phyloP scores from a whole-genome alignment of 1,140 invertebrate genomes.

The Gryllus bimaculatus region DNA sequence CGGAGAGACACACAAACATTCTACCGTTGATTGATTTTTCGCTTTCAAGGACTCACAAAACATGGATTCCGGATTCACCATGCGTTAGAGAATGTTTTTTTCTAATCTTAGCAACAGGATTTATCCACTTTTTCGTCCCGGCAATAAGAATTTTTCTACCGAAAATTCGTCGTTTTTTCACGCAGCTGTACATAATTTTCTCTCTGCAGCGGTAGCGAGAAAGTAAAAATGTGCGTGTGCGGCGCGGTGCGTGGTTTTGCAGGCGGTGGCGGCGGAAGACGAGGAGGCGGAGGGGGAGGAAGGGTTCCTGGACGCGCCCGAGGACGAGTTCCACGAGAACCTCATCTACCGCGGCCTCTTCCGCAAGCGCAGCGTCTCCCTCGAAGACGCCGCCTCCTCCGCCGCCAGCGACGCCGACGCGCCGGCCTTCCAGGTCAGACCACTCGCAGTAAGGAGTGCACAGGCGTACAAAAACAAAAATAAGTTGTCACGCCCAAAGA shows the following conservation, averaged over 20 bases:
- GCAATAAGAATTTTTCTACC: too few relatives aligned
- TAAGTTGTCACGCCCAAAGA: too few relatives aligned
- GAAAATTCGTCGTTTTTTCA: too few relatives aligned
- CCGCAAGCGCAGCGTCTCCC: slow-evolving; percentile 28
- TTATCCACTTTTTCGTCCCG: too few relatives aligned
- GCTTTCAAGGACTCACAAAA: too few relatives aligned
- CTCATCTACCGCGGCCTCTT: slow-evolving; percentile 60
- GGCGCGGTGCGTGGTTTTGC: slow-evolving; percentile 7
- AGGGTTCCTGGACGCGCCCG: slow-evolving; percentile 31
- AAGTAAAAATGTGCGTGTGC: background rate
- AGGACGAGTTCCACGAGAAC: slow-evolving; percentile 63
- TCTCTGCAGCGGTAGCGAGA: too few relatives aligned
- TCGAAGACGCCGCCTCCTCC: slow-evolving; percentile 26
- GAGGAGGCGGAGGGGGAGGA: slow-evolving; percentile 2
- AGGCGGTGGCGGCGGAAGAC: slow-evolving; percentile 20
- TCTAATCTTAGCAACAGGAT: too few relatives aligned
- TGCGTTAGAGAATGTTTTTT: too few relatives aligned
- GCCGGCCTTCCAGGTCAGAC: slow-evolving; percentile 8
- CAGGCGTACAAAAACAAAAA: background rate
- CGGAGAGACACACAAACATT: too few relatives aligned
- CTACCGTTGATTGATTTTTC: too few relatives aligned
- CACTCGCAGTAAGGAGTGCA: background rate
- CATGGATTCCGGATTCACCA: too few relatives aligned
- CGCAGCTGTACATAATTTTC: too few relatives aligned
- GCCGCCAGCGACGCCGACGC: slow-evolving; percentile 17